Evolutionary conservation across 2,113 vertebrate species (phyloP).

Genomic region (human (Homo sapiens)): DNA sequence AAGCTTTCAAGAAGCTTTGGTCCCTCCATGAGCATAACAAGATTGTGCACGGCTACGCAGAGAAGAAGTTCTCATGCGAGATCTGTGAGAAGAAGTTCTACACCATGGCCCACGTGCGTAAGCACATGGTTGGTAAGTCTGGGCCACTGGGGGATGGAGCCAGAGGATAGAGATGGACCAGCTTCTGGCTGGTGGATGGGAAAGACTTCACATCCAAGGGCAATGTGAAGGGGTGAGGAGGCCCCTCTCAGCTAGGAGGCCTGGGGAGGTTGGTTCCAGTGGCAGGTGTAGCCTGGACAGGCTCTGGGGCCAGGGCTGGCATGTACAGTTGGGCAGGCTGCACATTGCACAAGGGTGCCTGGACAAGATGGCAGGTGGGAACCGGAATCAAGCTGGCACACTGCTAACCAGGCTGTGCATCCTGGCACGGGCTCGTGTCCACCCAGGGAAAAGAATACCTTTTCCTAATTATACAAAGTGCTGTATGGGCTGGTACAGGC

Average conservation of each 20-base stretch:
- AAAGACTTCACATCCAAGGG: not conserved
- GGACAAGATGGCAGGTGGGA: not conserved
- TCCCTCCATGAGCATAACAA: slow-evolving; percentile 96
- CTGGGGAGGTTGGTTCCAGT: not conserved
- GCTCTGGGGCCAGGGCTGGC: not conserved
- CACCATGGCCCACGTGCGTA: slow-evolving; percentile 98
- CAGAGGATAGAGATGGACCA: not conserved
- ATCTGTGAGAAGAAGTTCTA: slow-evolving; percentile 99
- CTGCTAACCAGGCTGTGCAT: not conserved
- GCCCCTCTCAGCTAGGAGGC: not conserved
- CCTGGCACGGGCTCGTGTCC: not conserved
- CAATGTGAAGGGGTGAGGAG: not conserved
- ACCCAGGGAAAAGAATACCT: not conserved
- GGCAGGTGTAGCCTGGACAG: not conserved
- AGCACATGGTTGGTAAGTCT: slow-evolving; percentile 98
- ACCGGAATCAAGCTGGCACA: not conserved
- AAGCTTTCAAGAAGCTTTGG: slow-evolving; percentile 98
- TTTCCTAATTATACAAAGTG: not conserved
- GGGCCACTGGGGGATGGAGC: not conserved
- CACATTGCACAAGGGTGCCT: not conserved
- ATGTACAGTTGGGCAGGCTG: not conserved
- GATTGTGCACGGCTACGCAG: slow-evolving; percentile 94
- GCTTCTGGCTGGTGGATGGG: not conserved
- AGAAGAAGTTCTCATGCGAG: slow-evolving; percentile 97
- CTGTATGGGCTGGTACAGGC: not conserved